Evolutionary conservation across 1,140 invertebrate genomes (phyloP).

Genomic region (Holotrichia oblita): DNA sequence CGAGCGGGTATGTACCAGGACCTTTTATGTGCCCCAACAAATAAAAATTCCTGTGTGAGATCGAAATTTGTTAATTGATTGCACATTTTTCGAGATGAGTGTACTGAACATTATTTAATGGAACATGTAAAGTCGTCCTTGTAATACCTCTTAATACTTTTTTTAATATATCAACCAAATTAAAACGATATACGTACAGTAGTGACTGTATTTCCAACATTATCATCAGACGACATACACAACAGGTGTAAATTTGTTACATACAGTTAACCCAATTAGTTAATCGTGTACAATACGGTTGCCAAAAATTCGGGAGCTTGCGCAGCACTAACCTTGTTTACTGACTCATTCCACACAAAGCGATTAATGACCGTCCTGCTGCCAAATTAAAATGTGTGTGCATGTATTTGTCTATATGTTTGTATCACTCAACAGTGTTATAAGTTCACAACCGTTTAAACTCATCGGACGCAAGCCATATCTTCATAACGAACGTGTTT

Average conservation of each 20-base stretch:
- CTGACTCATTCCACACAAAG: conserved; percentile 23
- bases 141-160: too few species aligned
- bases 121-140: too few species aligned
- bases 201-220: too few species aligned
- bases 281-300: conserved; percentile 29
- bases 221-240: background rate
- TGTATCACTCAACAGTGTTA: conserved; percentile 23
- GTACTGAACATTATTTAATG: too few species aligned
- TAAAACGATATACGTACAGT: too few species aligned
- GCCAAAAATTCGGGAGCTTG: conserved; percentile 28
- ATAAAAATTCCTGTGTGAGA: too few species aligned
- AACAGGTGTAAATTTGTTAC: conserved; percentile 19
- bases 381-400: conserved; percentile 22
- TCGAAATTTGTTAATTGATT: too few species aligned
- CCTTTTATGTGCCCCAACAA: too few species aligned
- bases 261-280: conserved; percentile 32
- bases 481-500: conserved; percentile 5
- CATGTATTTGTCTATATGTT: background rate
- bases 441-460: conserved; percentile 17
- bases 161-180: too few species aligned
- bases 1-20: too few species aligned
- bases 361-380: background rate
- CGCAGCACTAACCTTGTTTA: conserved; percentile 23
- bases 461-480: conserved; percentile 6
- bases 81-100: too few species aligned